Base-by-base conservation (phyloP, 2,797 vertebrate species). In the Odontamblyopus rebecca region DNA sequence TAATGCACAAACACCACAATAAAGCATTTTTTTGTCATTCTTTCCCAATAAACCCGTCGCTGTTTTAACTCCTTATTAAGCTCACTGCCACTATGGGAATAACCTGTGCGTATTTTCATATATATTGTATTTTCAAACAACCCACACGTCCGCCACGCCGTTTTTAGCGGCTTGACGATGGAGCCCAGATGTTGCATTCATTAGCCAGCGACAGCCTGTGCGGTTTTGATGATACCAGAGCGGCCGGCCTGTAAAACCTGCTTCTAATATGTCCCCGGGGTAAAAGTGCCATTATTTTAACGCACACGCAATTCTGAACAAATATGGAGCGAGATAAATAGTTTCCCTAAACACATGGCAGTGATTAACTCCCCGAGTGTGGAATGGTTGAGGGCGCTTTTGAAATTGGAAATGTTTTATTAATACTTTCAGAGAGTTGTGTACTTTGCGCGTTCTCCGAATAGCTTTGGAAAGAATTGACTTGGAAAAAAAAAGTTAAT, bases 151-250 rank as follows among this genome's bases (percentile, higher is more conserved):
- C 19, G 48, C 16, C 5, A n/a, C 32, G 27, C 27, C 65, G 1
- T 67, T 67, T 53, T 12, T n/a, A 53, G 12, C 16, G 9, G 4
- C 48, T 29, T 13, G 48, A 53, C 53, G 65, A 67, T 53, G 12
- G 65, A 11, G 61, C 15, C 65, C 65, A 67, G 65, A 67, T 67
- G 65, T 67, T 54, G 65, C 15, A n/a, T 54, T 67, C 65, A 67
- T 67, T 67, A 67, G 32, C 26, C n/a, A 51, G 26, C 18, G 64
- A 66, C 64, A 66, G 65, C 48, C 27, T 54, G 65, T 65, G 63
- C 30, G 44, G 30, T 51, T 53, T 53, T 53, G 50, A 32, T 12
- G 8, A 32, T 32, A 67, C 8, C 44, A 8, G 18, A 67, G 48
- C 50, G 65, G 29, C 50, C 50, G 29, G 50, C 16, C 65, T 3